Conservation (phyloP, 2,113 vertebrate species). For the Centropristis striata region DNA sequence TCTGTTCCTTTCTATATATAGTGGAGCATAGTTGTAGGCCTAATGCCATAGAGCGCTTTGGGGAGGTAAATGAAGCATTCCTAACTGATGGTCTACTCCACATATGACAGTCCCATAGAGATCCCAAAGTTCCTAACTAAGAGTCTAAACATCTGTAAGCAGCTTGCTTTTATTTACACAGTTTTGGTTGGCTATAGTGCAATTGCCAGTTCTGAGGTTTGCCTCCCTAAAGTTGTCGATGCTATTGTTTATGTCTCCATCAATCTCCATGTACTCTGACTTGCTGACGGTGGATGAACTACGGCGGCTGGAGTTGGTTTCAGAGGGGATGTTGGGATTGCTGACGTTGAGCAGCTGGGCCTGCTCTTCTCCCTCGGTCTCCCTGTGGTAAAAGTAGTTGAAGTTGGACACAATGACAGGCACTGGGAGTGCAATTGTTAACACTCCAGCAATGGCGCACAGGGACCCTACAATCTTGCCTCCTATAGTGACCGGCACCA, state of each 20-base stretch:
- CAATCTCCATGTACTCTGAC: slow-evolving; percentile 99
- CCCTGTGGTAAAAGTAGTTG: slow-evolving; percentile 99
- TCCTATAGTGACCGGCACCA: slow-evolving; percentile 99
- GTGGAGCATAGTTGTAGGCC: slow-evolving; percentile 86
- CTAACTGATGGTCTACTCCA: slow-evolving; percentile 75
- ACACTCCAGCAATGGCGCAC: slow-evolving; percentile 98
- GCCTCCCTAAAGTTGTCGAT: slow-evolving; percentile 98
- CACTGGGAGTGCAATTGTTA: slow-evolving; percentile 99
- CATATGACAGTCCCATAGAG: slow-evolving; percentile 61
- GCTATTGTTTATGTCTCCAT: slow-evolving; percentile 99
- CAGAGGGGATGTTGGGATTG: slow-evolving; percentile 96
- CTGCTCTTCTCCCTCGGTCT: slow-evolving; percentile 99
- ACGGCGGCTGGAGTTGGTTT: slow-evolving; percentile 96
- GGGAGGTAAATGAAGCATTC: slow-evolving; percentile 91
- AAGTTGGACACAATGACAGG: slow-evolving; percentile 99
- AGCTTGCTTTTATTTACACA: slow-evolving; percentile 98
- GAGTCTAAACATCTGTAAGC: slow-evolving; percentile 95
- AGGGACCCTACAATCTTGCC: slow-evolving; percentile 99
- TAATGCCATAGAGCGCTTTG: slow-evolving; percentile 92
- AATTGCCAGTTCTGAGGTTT: slow-evolving; percentile 99
- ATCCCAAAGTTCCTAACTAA: slow-evolving; percentile 60
- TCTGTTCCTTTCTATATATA: slow-evolving; percentile 78
- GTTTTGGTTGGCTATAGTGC: slow-evolving; percentile 97
- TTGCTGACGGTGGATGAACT: slow-evolving; percentile 97
- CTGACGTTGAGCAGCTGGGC: slow-evolving; percentile 98